phyloP scores from a whole-genome alignment of 37 sponge, comb jelly and placozoan species.

The Eunapius fragilis region DNA sequence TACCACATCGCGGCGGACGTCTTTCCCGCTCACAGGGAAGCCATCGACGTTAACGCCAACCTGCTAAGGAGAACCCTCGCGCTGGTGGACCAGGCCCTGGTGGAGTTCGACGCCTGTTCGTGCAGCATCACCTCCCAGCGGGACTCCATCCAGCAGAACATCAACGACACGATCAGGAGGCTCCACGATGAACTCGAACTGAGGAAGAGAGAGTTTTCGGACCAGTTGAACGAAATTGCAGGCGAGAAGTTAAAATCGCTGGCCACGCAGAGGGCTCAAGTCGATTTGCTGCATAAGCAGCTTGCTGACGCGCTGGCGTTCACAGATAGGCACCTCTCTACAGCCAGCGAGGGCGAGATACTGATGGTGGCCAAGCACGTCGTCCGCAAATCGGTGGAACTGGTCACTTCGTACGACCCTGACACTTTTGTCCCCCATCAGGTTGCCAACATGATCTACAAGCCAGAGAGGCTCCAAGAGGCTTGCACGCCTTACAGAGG shows the following conservation, averaged over 20 bases:
- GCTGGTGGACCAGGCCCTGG: neutral
- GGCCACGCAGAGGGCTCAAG: conserved; percentile 24
- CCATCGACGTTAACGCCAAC: neutral
- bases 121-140: conserved; percentile 20
- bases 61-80: neutral
- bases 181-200: conserved; percentile 31
- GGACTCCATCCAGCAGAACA: neutral
- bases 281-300: conserved; percentile 19
- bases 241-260: conserved; percentile 18
- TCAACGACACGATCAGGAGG: neutral
- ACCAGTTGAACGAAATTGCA: conserved; percentile 7
- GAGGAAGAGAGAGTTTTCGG: conserved; percentile 10
- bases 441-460: conserved; percentile 13
- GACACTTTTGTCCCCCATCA: neutral
- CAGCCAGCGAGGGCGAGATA: conserved; percentile 42
- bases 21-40: neutral
- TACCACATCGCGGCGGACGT: conserved; percentile 21
- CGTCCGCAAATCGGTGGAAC: conserved; percentile 11
- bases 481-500: no score
- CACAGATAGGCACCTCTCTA: conserved; percentile 10
- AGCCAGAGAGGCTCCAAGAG: no score
- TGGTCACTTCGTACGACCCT: conserved; percentile 8
- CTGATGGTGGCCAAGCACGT: conserved; percentile 15
- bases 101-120: neutral
- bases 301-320: conserved; percentile 29